Evolutionary conservation across 2,113 vertebrate species (phyloP).

Genomic region (Seriola dumerili): DNA sequence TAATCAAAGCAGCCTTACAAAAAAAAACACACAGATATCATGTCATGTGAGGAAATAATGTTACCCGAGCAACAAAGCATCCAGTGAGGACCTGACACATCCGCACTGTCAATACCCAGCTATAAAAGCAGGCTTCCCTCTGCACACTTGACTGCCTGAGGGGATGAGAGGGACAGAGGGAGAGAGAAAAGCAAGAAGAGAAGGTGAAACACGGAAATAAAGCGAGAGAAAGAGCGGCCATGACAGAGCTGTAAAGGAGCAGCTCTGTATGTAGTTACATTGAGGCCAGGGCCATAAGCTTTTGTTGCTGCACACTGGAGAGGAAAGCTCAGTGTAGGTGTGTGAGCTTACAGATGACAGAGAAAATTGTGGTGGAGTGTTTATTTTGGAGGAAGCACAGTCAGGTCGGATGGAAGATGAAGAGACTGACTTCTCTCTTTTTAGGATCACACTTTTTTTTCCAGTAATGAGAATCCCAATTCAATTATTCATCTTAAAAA

Average conservation of each 20-base stretch:
- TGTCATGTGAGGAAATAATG: background rate
- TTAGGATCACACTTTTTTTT: background rate
- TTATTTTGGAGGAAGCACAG: conserved; percentile 18
- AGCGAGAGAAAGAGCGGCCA: conserved; percentile 23
- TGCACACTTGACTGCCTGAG: conserved; percentile 39
- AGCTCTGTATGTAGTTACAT: conserved; percentile 46
- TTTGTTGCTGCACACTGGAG: conserved; percentile 45
- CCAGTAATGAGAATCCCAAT: background rate
- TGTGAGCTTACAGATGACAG: conserved; percentile 14
- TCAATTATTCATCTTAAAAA: conserved; percentile 33
- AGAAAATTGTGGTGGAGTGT: conserved; percentile 17
- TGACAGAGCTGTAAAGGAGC: conserved; percentile 51
- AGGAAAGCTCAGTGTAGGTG: conserved; percentile 42
- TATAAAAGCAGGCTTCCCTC: conserved; percentile 33
- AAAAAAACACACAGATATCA: background rate
- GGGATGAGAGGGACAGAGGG: background rate
- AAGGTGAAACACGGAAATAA: conserved; percentile 26
- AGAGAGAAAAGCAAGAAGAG: background rate
- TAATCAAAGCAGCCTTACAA: background rate
- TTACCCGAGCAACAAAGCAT: background rate
- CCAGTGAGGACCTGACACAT: conserved; percentile 19
- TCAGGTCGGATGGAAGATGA: background rate
- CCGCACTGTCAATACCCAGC: conserved; percentile 43
- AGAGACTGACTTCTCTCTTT: conserved; percentile 1
- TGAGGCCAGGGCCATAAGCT: conserved; percentile 11